A percentile compares a stretch with the other conserved stretches of the same genome.
These are phyloP conservation scores for Tachysurus vachellii DNA, from an alignment of 2,113 vertebrate species.

Conservation along the genomic window DNA sequence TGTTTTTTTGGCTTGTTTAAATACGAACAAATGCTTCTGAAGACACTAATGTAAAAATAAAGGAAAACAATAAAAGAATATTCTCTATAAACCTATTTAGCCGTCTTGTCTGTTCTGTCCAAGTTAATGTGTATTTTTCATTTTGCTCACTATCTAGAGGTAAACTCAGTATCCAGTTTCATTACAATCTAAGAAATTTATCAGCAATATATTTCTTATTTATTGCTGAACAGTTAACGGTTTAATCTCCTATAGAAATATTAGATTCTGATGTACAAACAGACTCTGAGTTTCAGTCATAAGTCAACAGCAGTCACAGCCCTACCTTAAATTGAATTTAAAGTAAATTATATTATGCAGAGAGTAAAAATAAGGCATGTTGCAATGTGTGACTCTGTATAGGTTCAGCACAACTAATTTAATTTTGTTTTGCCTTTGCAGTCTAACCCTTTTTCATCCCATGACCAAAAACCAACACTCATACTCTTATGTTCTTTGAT, in stretches of 20 bases:
- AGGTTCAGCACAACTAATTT: constrained; percentile 10
- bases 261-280: neutral
- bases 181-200: neutral
- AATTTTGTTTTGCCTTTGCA: constrained; percentile 14
- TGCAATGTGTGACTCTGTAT: neutral
- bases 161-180: neutral
- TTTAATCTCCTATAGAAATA: neutral
- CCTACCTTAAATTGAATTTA: constrained; percentile 53
- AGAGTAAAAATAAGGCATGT: neutral
- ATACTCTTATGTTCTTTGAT: too few relatives aligned
- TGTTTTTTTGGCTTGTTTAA: neutral
- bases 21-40: constrained; percentile 2
- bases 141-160: neutral
- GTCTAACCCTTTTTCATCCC: constrained; percentile 23
- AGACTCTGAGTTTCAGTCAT: constrained; percentile 9
- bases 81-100: neutral
- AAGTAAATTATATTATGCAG: constrained; percentile 45
- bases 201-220: neutral
- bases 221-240: neutral
- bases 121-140: neutral
- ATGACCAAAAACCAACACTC: constrained; percentile 3
- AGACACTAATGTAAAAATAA: constrained; percentile 5
- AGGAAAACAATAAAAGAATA: constrained; percentile 5
- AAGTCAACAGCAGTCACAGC: constrained; percentile 37
- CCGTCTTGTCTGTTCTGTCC: neutral